Conservation (phyloP, 1,140 invertebrate species). For the Drosophila orena region DNA sequence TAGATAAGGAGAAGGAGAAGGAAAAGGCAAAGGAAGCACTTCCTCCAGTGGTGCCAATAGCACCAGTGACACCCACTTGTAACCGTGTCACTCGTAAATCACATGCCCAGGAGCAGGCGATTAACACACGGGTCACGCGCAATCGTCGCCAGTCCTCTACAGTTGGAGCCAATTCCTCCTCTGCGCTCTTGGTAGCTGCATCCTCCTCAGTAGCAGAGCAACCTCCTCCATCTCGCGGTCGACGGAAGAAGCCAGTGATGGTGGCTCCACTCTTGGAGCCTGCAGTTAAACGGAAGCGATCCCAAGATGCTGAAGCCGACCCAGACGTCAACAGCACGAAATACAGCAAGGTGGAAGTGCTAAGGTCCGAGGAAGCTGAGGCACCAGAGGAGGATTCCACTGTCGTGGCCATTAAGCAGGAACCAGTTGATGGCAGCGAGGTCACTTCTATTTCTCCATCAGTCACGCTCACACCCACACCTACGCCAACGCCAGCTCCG, state of each 20-base stretch:
- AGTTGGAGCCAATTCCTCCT: slow-evolving; percentile 1
- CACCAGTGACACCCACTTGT: slow-evolving; percentile 35
- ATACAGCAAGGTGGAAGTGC: slow-evolving; percentile 62
- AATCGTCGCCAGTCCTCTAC: slow-evolving; percentile 70
- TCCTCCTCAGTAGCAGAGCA: slow-evolving; percentile 32
- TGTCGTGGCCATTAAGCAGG: slow-evolving; percentile 63
- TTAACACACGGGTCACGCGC: slow-evolving; percentile 72
- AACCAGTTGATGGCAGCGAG: slow-evolving; percentile 58
- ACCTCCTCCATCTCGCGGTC: slow-evolving; percentile 27
- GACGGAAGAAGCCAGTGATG: slow-evolving; percentile 33
- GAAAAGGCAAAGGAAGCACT: slow-evolving; percentile 37
- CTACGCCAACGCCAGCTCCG: slow-evolving; percentile 25
- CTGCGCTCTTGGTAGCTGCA: slow-evolving; percentile 18
- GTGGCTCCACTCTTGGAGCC: slow-evolving; percentile 11
- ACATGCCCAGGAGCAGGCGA: slow-evolving; percentile 72
- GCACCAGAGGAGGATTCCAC: slow-evolving; percentile 22
- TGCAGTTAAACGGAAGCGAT: slow-evolving; percentile 70
- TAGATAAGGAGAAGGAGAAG: slow-evolving; percentile 28
- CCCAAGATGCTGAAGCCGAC: slow-evolving; percentile 38
- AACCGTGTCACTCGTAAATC: slow-evolving; percentile 80
- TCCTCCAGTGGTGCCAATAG: slow-evolving; percentile 5
- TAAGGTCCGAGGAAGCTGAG: slow-evolving; percentile 32
- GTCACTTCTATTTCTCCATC: slow-evolving; percentile 25
- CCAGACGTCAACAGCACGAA: slow-evolving; percentile 46
- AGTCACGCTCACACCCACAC: slow-evolving; percentile 25